phyloP scores from a whole-genome alignment of 2,113 vertebrate species.

The Serilophus lunatus region DNA sequence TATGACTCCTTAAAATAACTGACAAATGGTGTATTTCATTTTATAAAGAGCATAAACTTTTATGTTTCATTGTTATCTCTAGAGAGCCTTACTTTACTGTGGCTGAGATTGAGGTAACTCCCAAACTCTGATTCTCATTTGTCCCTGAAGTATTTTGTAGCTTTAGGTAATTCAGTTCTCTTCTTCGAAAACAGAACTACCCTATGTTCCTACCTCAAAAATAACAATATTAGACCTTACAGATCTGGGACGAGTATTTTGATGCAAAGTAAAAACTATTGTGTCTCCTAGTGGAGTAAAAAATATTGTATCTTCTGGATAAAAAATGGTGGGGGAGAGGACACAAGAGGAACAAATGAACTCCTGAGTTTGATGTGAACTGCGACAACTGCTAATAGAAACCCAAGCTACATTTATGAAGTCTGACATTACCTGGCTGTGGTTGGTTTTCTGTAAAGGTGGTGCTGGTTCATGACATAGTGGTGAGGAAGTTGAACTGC shows the following conservation, averaged over 20 bases:
- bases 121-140: background rate
- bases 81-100: background rate
- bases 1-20: background rate
- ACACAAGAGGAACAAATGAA: background rate
- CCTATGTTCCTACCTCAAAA: background rate
- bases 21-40: background rate
- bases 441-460: slow-evolving; percentile 84
- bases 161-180: background rate
- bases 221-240: background rate
- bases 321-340: background rate
- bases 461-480: slow-evolving; percentile 80
- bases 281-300: background rate
- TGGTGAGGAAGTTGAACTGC: slow-evolving; percentile 85
- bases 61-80: background rate
- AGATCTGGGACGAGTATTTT: background rate
- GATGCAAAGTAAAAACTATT: background rate
- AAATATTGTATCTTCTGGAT: background rate
- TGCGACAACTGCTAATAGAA: background rate
- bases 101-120: background rate
- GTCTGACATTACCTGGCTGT: slow-evolving; percentile 81
- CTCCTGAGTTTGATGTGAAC: background rate
- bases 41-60: background rate
- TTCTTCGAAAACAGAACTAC: background rate
- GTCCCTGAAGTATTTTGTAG: background rate
- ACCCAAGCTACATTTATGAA: background rate